Percentiles rank a stretch among this genome's conserved stretches.
phyloP scores from a whole-genome alignment of 2,888 invertebrate species.

The Cheilosia vulpina region DNA sequence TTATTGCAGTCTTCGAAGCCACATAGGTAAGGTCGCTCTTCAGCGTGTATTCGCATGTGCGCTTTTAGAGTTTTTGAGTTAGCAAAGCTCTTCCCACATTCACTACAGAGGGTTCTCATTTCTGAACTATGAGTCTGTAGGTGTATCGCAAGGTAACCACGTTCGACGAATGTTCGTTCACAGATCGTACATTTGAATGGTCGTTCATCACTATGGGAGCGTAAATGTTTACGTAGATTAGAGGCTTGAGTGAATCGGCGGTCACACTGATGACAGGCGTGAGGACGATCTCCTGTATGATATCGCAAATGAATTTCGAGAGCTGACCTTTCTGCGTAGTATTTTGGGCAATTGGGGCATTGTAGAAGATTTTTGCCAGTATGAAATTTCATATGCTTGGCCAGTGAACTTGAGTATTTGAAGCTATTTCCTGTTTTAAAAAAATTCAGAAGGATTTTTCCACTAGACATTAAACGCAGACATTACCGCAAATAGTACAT shows the following conservation, averaged over 20 bases:
- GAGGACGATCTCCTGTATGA: constrained; percentile 74
- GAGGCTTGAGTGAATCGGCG: constrained; percentile 68
- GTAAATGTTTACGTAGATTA: constrained; percentile 72
- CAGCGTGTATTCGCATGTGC: constrained; percentile 36
- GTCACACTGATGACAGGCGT: constrained; percentile 66
- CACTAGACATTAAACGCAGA: no score
- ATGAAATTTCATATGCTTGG: constrained; percentile 85
- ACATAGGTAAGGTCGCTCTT: constrained; percentile 4
- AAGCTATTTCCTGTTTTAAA: constrained; percentile 81
- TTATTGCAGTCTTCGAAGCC: constrained; percentile 46
- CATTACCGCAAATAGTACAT: constrained; percentile 54
- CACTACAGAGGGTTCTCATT: constrained; percentile 71
- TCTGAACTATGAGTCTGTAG: constrained; percentile 63
- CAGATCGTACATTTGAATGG: constrained; percentile 69
- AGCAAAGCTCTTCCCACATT: constrained; percentile 76
- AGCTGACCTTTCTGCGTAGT: constrained; percentile 83
- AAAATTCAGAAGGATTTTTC: constrained; percentile 50
- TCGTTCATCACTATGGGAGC: constrained; percentile 68
- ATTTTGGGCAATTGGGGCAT: constrained; percentile 84
- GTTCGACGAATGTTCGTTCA: constrained; percentile 60
- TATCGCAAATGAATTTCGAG: constrained; percentile 72
- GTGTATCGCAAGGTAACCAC: constrained; percentile 67
- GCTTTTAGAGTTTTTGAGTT: constrained; percentile 46
- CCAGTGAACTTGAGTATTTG: constrained; percentile 84
- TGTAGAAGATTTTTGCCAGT: constrained; percentile 84